Base-by-base conservation (phyloP, 2,888 invertebrate genomes). In the Drosophila merina region DNA sequence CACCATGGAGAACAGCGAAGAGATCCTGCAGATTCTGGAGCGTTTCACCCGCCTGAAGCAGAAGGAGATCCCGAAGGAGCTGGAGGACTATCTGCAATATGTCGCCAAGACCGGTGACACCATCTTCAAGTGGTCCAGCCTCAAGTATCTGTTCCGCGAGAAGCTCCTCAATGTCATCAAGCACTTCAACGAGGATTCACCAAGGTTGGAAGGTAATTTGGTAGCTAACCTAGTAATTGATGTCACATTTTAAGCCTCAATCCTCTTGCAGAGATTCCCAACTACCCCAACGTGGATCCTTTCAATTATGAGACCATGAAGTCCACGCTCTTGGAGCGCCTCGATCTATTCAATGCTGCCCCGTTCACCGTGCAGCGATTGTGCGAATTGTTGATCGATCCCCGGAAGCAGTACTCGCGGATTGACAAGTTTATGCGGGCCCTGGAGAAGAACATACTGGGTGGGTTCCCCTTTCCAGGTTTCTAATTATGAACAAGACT, bases 381-480 rank as follows among this genome's bases (percentile, higher is more conserved):
- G 71, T 98, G 98, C 92, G 99, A 99, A 92, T 93, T 99, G 30
- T 93, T 99, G 2, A 96, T 97, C 3, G 95, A 95, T 77, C 99
- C 99, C 1, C 94, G 96, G 25, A 97, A 97, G 90, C 98, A 99
- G 90, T 99, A 99, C 92, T 97, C 96, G 89, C 94, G 98, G 71
- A 96, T 98, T 71, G 99, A 99, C 90, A 99, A 99, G 91, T 99
- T 96, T 90, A 96, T 99, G 96, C 93, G 99, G 66, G 99, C 99
- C 0, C 93, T 99, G 67, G 99, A 99, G 91, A 99, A 99, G 92
- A 97, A 97, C 87, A 96, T 97, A 79, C 92, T 97, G 81, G 92
- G 92, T 92, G 83, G 88, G 86, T 72, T 52, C 5, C 42, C 4
- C 0, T 7, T 10, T 1, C 2, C 10, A 3, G 30, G 4, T n/a